A percentile compares a stretch with the other conserved stretches of the same genome.
Evolutionary conservation across 2,888 invertebrate species (phyloP).

Genomic region (Leistus spinibarbis): DNA sequence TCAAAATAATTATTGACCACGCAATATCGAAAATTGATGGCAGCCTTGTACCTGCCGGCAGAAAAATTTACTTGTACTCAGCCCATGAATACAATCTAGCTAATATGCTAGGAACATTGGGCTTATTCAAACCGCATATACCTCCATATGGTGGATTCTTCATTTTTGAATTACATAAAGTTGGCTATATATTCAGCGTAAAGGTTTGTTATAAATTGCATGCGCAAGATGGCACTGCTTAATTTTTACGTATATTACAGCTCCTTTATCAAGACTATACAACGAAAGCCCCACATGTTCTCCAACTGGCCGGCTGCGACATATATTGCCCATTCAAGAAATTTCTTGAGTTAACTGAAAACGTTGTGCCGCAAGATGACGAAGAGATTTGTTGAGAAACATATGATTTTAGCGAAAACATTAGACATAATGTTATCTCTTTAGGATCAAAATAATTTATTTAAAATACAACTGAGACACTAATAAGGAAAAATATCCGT

Average conservation of each 20-base stretch:
- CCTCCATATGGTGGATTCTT: constrained; percentile 40
- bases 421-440: background rate
- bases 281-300: background rate
- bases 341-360: background rate
- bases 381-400: background rate
- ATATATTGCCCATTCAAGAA: background rate
- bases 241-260: background rate
- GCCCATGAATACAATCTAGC: constrained; percentile 72
- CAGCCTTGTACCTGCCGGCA: constrained; percentile 53
- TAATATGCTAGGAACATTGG: constrained; percentile 63
- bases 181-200: constrained; percentile 3
- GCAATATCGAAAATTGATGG: constrained; percentile 59
- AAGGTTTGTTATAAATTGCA: background rate
- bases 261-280: background rate
- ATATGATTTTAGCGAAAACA: too few species aligned
- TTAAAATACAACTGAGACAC: too few species aligned
- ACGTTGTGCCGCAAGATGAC: background rate
- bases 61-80: constrained; percentile 65
- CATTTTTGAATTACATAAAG: constrained; percentile 38
- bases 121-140: constrained; percentile 62
- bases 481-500: too few species aligned
- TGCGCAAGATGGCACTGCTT: background rate
- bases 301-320: background rate
- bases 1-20: constrained; percentile 60
- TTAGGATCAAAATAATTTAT: too few species aligned